These are phyloP conservation scores for Riparia riparia DNA, from an alignment of 2,113 vertebrate species.

Conservation along the genomic window DNA sequence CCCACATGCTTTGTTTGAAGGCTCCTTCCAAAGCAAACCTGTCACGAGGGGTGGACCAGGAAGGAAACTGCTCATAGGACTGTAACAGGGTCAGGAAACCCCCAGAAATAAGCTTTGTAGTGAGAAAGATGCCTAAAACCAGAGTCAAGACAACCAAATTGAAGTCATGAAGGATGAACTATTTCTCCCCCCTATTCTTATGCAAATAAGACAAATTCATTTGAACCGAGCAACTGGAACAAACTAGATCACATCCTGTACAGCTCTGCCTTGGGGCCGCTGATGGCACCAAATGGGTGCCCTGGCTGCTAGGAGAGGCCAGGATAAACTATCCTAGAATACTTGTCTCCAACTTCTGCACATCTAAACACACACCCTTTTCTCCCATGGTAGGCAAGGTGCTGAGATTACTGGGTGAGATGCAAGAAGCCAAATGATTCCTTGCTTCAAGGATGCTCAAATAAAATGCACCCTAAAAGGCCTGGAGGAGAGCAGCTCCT, in stretches of 20 bases:
- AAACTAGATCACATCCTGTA: background rate
- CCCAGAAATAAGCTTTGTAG: background rate
- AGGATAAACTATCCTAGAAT: background rate
- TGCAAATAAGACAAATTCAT: background rate
- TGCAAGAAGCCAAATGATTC: background rate
- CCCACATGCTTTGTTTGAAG: background rate
- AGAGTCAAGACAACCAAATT: background rate
- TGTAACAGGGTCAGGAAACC: background rate
- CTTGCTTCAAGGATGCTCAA: background rate
- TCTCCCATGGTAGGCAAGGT: background rate
- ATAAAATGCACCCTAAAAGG: background rate
- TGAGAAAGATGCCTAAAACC: background rate
- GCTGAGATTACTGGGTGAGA: background rate
- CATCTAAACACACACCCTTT: background rate
- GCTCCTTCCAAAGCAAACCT: background rate
- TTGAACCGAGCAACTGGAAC: background rate
- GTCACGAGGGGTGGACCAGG: background rate
- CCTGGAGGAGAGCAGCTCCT: conserved; percentile 5
- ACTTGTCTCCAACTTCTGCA: background rate
- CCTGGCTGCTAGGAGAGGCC: background rate
- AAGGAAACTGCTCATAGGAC: background rate
- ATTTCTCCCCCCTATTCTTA: background rate
- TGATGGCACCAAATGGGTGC: background rate
- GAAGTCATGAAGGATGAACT: background rate
- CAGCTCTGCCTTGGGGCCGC: background rate